Base-by-base conservation (phyloP, 2,888 invertebrate species). In the Macrophya annulata region DNA sequence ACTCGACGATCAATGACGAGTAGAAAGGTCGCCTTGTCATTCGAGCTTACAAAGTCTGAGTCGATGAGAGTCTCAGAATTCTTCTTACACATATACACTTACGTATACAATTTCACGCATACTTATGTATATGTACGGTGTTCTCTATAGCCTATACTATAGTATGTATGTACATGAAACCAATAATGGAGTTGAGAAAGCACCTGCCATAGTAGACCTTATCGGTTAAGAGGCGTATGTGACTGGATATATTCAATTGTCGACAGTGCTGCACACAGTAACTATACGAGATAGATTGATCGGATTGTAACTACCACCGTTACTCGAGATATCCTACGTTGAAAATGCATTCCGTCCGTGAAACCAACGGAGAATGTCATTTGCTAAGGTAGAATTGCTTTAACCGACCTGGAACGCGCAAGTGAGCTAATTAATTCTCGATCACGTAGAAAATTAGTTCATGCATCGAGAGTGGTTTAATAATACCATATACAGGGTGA, bases 161-260 rank as follows among this genome's bases (percentile, higher is more conserved):
- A n/a, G n/a, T n/a, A n/a, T n/a, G n/a, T n/a, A n/a, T n/a, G 77
- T 31, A 48, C 51, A 31, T 17, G 48, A 77, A 48, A 48, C 51
- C 77, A 77, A 51, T 55, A 25, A 81, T 81, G 21, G 21, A 51
- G 4, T 62, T 43, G 25, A 43, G 43, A 21, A 43, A 81, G 62
- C 81, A 62, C 62, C 81, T 21, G 62, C 43, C 31, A 8, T 12
- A 21, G 10, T 6, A 51, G 25, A 77, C 81, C 62, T 81, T 62
- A 17, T 62, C 81, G 31, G 59, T 62, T 62, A 15, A 51, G 43
- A 43, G 62, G 43, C 59, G 43, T 81, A 25, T 81, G 81, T 40
- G 81, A 62, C 37, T 43, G 43, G 81, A 62, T 62, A 43, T 40
- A 81, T 81, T 62, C 72, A 43, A 74, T 74, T 15, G 74, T 77